Percentiles rank a stretch among this genome's conserved stretches.
Evolutionary conservation across 2,888 invertebrate species (phyloP).

Genomic region (Caenorhabditis sp.): DNA sequence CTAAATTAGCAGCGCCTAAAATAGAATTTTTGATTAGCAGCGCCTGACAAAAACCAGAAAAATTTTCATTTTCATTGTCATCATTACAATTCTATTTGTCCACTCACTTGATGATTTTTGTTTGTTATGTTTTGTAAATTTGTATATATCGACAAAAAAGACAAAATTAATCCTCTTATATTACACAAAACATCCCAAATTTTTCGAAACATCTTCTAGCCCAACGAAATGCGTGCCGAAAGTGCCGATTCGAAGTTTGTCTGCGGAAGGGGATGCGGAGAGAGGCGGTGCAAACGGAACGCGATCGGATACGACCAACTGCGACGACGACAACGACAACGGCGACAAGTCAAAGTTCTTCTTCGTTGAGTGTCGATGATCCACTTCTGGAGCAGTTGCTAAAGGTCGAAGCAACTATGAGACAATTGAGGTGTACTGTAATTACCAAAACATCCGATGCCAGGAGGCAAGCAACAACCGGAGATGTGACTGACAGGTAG

Average conservation of each 20-base stretch:
- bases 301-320: constrained; percentile 37
- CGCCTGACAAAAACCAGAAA: no score
- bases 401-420: constrained; percentile 52
- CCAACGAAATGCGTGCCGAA: constrained; percentile 67
- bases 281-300: constrained; percentile 53
- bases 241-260: constrained; percentile 67
- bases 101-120: neutral
- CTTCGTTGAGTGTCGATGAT: constrained; percentile 33
- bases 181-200: neutral
- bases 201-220: constrained; percentile 33
- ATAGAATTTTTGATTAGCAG: no score
- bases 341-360: no score
- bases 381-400: constrained; percentile 49
- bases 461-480: constrained; percentile 70
- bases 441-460: constrained; percentile 62
- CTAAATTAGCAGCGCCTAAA: neutral
- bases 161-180: neutral
- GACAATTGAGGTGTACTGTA: constrained; percentile 51
- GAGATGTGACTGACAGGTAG: constrained; percentile 88
- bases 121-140: constrained; percentile 1
- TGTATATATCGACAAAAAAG: no score
- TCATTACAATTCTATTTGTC: constrained; percentile 5
- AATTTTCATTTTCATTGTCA: no score
- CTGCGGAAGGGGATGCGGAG: constrained; percentile 62
- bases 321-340: no score